A percentile compares a stretch with the other conserved stretches of the same genome.
Conservation (phyloP, 2,113 vertebrate species). For the Menura novaehollandiae region DNA sequence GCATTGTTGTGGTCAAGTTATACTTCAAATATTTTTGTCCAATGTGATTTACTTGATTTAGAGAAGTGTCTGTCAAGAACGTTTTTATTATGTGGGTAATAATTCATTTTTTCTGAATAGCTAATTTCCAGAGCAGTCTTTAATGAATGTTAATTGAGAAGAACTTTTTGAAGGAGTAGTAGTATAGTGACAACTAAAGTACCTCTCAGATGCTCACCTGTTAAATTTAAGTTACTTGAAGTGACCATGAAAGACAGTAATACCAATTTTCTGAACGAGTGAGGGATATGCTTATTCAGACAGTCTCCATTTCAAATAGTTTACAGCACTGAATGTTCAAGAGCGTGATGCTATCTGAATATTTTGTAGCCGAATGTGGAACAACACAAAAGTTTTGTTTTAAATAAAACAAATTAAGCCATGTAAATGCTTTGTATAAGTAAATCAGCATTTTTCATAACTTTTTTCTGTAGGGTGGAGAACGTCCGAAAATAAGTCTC, state of each 20-base stretch:
- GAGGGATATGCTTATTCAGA: neutral
- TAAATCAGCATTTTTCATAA: neutral
- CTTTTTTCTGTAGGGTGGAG: constrained; percentile 75
- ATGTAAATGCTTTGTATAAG: neutral
- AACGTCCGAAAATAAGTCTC: constrained; percentile 90
- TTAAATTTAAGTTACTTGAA: neutral
- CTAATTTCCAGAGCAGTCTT: neutral
- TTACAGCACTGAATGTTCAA: neutral
- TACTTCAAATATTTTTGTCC: neutral
- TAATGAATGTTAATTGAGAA: neutral
- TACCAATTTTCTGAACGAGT: neutral
- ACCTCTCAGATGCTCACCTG: neutral
- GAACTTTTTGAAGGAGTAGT: neutral
- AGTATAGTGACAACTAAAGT: neutral
- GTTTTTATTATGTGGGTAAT: neutral
- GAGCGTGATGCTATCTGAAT: neutral
- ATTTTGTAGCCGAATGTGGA: neutral
- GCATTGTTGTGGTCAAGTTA: neutral
- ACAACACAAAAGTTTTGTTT: neutral
- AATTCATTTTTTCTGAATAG: neutral
- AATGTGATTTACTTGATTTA: neutral
- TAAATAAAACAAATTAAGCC: neutral
- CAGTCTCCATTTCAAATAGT: neutral
- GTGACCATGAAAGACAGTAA: neutral
- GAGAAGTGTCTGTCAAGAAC: neutral